Evolutionary conservation across 2,888 invertebrate species (phyloP), one percentile per base, ranked within the genome.

Genomic region (Auanema freiburgensis): DNA sequence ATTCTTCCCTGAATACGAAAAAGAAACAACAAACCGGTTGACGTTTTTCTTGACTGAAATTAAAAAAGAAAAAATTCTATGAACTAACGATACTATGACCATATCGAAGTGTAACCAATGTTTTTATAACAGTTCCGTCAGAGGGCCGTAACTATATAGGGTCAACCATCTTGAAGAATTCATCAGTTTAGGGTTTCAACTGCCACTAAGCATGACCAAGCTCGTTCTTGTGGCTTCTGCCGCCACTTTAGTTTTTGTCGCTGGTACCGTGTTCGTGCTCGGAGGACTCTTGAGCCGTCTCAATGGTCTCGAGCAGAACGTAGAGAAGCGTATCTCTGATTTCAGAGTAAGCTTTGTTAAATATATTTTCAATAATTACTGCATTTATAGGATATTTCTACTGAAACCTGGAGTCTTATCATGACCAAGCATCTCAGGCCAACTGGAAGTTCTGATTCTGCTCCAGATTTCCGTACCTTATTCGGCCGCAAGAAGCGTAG

Each of bases 331-430:
- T 42, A 76, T 76, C 72, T 43, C 52, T 51, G 72, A 76, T 49
- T 73, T 76, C 61, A 63, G 70, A 57, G 76, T 76, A 33, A 58
- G 71, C 63, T 25, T n/a, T 10, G 33, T 33, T 33, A n/a, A n/a
- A n/a, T 8, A 33, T 8, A 33, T 5, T 33, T 33, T 33, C 33
- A 33, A 33, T 33, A 5, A 5, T 46, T 71, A 14, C 25, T 33
- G 33, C 8, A 5, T 33, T 33, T 3, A 33, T 33, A 76, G 76
- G 65, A 57, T 14, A 65, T 76, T 43, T 65, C 74, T 25, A 66
- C 70, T 46, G 74, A 76, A 56, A 74, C 74, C 21, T 76, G 76
- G 76, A 57, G 60, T 12, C 72, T 71, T 21, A 69, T 76, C 64
- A 53, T 74, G 33, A 63, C 42, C 42, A 72, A 73, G 53, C 76